Percentiles rank a stretch among this genome's conserved stretches.
phyloP scores from a whole-genome alignment of 2,797 vertebrate species.

The Gymnoscopelus braueri region DNA sequence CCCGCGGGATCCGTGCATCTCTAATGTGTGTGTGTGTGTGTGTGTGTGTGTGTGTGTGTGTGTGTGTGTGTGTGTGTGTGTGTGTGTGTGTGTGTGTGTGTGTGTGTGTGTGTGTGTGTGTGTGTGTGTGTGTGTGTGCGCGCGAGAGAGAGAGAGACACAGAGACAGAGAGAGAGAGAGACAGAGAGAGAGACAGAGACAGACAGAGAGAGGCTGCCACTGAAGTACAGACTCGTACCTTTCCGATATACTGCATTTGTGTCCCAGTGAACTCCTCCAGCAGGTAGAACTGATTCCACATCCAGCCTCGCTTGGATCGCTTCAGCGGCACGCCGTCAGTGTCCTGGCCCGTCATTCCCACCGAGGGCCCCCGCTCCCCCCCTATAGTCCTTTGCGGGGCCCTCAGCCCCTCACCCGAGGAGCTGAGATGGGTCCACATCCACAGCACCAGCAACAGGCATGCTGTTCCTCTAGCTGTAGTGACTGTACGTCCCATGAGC shows the following conservation, averaged over 20 bases:
- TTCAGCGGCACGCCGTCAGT: conserved; percentile 81
- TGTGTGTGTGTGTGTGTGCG: too few species aligned
- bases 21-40: too few species aligned
- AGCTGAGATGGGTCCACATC: conserved; percentile 60
- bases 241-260: conserved; percentile 93
- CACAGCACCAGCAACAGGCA: conserved; percentile 67
- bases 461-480: conserved; percentile 67
- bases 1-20: too few species aligned
- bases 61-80: too few species aligned
- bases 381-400: conserved; percentile 87
- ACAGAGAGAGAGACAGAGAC: background rate
- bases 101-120: too few species aligned
- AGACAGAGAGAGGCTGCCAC: too few species aligned
- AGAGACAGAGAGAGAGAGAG: too few species aligned
- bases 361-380: conserved; percentile 51
- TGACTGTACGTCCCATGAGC: conserved; percentile 4
- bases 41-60: too few species aligned
- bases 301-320: conserved; percentile 95
- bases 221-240: conserved; percentile 76
- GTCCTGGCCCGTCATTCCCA: conserved; percentile 61
- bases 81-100: too few species aligned
- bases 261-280: conserved; percentile 94
- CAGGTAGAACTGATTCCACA: conserved; percentile 99
- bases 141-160: too few species aligned
- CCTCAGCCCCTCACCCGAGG: conserved; percentile 46